phyloP scores from a whole-genome alignment of 2,888 invertebrate genomes.

The Trichacis sp. region DNA sequence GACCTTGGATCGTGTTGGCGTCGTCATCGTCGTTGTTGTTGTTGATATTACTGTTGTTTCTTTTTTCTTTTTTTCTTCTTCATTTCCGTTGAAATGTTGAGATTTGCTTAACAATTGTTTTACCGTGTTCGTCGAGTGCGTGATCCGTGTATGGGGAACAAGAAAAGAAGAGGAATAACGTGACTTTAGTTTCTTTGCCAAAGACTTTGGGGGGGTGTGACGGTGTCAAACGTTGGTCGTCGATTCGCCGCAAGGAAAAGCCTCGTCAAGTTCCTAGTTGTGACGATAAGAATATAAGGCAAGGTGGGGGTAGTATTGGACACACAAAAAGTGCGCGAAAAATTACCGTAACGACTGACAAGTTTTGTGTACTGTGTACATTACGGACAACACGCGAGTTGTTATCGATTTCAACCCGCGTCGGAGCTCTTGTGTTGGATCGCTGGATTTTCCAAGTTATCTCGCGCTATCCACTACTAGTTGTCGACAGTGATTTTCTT shows the following conservation, averaged over 20 bases:
- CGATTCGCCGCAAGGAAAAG: conserved; percentile 37
- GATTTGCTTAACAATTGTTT: neutral
- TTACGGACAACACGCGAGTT: neutral
- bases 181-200: conserved; percentile 37
- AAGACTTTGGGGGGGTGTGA: conserved; percentile 25
- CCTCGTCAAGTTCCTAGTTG: conserved; percentile 62
- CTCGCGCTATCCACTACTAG: neutral
- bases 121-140: neutral
- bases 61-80: no score
- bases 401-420: neutral
- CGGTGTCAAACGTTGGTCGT: no score
- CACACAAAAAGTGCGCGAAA: conserved; percentile 1
- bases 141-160: neutral
- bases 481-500: neutral
- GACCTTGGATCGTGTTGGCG: no score
- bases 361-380: conserved; percentile 30
- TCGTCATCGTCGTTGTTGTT: no score
- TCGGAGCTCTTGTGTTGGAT: neutral
- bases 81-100: neutral
- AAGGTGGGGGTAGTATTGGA: no score
- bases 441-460: conserved; percentile 7
- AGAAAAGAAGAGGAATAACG: conserved; percentile 21
- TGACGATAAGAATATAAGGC: no score
- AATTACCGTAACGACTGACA: conserved; percentile 30
- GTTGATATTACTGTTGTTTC: no score